Evolutionary conservation across 2,113 vertebrate species (phyloP).

Genomic region (Sceloporus undulatus): DNA sequence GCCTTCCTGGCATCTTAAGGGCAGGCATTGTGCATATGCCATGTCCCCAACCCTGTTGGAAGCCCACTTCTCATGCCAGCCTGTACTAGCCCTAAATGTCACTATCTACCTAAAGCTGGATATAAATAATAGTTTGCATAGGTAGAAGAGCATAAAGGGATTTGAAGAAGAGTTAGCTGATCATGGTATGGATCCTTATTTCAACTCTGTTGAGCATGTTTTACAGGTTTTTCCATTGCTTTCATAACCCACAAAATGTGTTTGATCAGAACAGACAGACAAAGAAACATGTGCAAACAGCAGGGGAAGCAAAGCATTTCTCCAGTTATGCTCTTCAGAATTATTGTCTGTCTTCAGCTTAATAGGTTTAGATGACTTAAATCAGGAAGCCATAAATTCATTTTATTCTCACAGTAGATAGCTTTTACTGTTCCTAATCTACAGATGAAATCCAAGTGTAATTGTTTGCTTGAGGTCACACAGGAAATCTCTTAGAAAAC

Average conservation of each 20-base stretch:
- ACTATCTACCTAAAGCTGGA: too few relatives aligned
- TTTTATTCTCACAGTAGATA: background rate
- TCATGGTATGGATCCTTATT: background rate
- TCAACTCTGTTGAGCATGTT: background rate
- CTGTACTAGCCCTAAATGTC: too few relatives aligned
- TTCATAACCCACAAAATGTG: background rate
- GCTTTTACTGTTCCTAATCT: background rate
- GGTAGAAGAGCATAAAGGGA: background rate
- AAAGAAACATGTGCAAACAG: background rate
- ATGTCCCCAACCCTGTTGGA: too few relatives aligned
- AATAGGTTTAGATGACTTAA: background rate
- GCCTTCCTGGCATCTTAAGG: too few relatives aligned
- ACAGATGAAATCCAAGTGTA: constrained; percentile 40
- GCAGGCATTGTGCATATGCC: too few relatives aligned
- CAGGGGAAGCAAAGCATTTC: background rate
- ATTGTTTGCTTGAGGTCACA: background rate
- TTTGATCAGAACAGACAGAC: background rate
- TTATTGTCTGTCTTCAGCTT: background rate
- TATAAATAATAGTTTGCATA: background rate
- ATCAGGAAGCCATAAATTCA: background rate
- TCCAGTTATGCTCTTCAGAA: background rate
- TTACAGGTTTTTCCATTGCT: background rate
- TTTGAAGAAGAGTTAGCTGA: background rate
- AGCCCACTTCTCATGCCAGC: too few relatives aligned
- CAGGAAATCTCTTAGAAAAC: constrained; percentile 38